Conservation (phyloP, 2,888 invertebrate genomes). For the Philereme vetulata region DNA sequence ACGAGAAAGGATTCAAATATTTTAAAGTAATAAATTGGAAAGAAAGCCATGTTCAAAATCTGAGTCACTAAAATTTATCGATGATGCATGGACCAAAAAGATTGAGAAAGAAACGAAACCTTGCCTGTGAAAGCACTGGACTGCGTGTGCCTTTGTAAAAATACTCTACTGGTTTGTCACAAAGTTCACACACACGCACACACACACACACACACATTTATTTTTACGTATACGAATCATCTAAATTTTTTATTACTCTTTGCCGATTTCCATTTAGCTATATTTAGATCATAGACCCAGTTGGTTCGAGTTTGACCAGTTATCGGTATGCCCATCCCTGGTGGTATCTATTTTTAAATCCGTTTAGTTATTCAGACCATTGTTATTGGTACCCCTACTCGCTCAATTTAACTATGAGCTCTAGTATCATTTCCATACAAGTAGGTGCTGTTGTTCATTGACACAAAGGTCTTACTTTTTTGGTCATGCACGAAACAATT, state of each 20-base stretch:
- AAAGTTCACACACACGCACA: too few species aligned
- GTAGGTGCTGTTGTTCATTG: slow-evolving; percentile 27
- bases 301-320: slow-evolving; percentile 65
- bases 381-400: slow-evolving; percentile 42
- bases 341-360: slow-evolving; percentile 66
- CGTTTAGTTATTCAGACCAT: slow-evolving; percentile 65
- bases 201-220: too few species aligned
- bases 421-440: slow-evolving; percentile 13
- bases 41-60: too few species aligned
- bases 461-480: slow-evolving; percentile 17
- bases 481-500: slow-evolving; percentile 19
- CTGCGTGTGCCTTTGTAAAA: too few species aligned
- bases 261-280: slow-evolving; percentile 42
- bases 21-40: too few species aligned
- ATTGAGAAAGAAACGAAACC: too few species aligned
- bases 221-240: background rate
- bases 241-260: slow-evolving; percentile 5
- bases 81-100: too few species aligned
- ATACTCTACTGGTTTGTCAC: background rate
- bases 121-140: too few species aligned
- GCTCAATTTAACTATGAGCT: slow-evolving; percentile 14
- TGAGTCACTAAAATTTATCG: too few species aligned
- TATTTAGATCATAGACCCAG: slow-evolving; percentile 62
- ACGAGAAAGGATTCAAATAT: too few species aligned
- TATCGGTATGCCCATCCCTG: slow-evolving; percentile 65